Conservation (phyloP, 2,888 invertebrate genomes). For the Tetragonula carbonaria region DNA sequence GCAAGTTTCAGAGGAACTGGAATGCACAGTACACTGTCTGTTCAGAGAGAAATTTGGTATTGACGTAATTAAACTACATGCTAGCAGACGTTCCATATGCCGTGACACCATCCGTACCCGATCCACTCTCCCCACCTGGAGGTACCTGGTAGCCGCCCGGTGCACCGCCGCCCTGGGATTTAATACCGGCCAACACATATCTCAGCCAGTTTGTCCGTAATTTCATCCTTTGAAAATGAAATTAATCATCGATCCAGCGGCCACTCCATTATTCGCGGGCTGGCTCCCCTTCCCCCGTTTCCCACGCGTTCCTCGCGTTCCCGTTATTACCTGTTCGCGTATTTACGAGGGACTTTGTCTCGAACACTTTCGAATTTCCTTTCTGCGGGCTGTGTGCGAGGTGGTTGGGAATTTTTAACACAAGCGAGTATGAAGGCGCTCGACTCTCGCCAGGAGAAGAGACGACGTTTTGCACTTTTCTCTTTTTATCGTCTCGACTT, state of each 20-base stretch:
- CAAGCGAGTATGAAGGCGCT: no score
- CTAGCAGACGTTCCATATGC: slow-evolving; percentile 60
- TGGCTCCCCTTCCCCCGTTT: no score
- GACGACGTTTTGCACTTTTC: no score
- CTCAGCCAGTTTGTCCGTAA: slow-evolving; percentile 49
- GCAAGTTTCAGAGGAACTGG: slow-evolving; percentile 57
- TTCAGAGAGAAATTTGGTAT: slow-evolving; percentile 67
- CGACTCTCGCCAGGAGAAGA: no score
- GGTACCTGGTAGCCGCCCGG: not conserved
- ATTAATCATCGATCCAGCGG: slow-evolving; percentile 52
- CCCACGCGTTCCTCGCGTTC: not conserved
- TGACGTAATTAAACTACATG: slow-evolving; percentile 71
- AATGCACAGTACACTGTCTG: slow-evolving; percentile 54
- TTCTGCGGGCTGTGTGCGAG: no score
- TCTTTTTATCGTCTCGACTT: no score
- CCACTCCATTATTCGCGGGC: slow-evolving; percentile 16
- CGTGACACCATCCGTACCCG: slow-evolving; percentile 52
- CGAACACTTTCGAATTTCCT: no score
- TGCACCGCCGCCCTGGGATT: slow-evolving; percentile 45
- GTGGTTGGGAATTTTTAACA: no score
- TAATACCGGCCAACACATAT: slow-evolving; percentile 58
- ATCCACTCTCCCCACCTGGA: slow-evolving; percentile 8
- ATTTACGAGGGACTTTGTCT: not conserved
- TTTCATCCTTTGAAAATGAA: slow-evolving; percentile 66
- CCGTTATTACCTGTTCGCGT: not conserved